These are phyloP conservation scores for Sisor rabdophorus DNA, from an alignment of 2,113 vertebrate genomes.

Conservation along the genomic window DNA sequence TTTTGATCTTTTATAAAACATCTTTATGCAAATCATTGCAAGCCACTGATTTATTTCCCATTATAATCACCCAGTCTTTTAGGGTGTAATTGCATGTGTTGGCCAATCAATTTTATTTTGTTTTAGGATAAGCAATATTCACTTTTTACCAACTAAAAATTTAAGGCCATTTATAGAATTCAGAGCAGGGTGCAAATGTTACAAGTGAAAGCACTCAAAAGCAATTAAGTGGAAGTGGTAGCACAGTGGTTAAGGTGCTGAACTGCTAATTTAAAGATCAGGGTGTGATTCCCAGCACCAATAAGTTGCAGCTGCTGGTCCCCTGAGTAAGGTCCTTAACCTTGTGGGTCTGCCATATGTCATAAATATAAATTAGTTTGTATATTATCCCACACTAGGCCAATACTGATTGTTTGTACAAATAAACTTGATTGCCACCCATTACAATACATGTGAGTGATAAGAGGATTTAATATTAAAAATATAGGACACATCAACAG, in stretches of 20 bases:
- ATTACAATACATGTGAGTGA: background rate
- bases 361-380: background rate
- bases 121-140: background rate
- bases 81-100: background rate
- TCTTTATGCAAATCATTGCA: background rate
- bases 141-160: background rate
- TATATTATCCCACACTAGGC: background rate
- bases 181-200: background rate
- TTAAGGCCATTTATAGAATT: background rate
- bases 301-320: no score
- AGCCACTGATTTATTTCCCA: background rate
- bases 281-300: no score
- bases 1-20: background rate
- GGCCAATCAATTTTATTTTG: background rate
- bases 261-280: no score
- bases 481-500: background rate
- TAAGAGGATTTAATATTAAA: background rate
- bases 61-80: background rate
- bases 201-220: background rate
- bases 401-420: background rate
- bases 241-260: no score
- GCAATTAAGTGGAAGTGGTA: background rate
- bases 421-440: background rate
- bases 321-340: no score
- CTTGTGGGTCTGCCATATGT: no score